Base-by-base conservation (phyloP, 1,140 invertebrate genomes). In the Drosophila ogumai region DNA sequence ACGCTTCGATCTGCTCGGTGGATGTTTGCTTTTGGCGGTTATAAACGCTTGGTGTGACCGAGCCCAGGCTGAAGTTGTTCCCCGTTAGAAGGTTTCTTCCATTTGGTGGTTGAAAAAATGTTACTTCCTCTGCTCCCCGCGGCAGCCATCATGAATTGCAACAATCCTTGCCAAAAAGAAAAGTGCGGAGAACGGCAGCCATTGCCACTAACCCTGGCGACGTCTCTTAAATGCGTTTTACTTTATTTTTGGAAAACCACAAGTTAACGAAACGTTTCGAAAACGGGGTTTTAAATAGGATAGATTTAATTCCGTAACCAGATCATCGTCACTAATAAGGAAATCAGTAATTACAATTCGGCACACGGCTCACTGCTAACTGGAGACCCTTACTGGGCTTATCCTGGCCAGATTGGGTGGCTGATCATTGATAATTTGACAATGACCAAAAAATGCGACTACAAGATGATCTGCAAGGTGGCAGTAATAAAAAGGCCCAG, bases 1-100 rank as follows among this genome's bases (percentile, higher is more conserved):
- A 55, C 19, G 52, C 52, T 91, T 91, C 73, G 82, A 91, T 91
- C 79, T 91, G 88, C 88, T 91, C 80, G 88, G 88, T 91, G 88
- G 88, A 91, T 91, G 81, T 91, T 91, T 91, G 84, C 88, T 84
- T 91, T 88, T 71, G 81, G 66, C 66, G 78, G 88, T 91, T 91
- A 91, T 87, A 81, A 85, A 91, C 88, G 88, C 88, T 77, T 91
- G 88, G 88, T 91, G 88, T 91, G 80, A 80, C 88, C 58, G 67
- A 84, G 81, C 44, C 41, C 47, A n/a, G 25, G n/a, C 41, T 32
- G 12, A 40, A 71, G 17, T 41, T 36, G 12, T 10, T 44, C n/a
- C n/a, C n/a, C 15, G 36, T 38, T 13, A 2, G 2, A 32, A 13
- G 13, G 28, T 49, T 38, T 40, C 40, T 55, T 60, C 8, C 19